Base-by-base conservation (phyloP, 2,113 vertebrate genomes). In the Notothenia rossii region DNA sequence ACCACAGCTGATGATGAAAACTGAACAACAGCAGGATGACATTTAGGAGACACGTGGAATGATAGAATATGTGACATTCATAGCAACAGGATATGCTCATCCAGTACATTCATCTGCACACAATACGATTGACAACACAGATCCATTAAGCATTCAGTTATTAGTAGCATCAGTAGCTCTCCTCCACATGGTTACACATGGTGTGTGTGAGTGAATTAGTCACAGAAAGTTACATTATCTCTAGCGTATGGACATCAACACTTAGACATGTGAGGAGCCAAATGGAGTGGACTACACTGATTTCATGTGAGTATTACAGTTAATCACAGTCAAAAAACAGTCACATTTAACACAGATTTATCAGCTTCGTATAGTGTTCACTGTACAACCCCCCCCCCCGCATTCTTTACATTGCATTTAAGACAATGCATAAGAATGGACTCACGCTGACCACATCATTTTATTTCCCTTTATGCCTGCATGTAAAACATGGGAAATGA, bases 341-440 rank as follows among this genome's bases (percentile, higher is more conserved):
- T 86, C 56, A 74, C 48, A 55, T 81, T 81, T 56, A 64, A 81
- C 75, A 81, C 40, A 43, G 36, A 56, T 78, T 51, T 43, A 55
- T 77, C 18, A 58, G 64, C 49, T 54, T 77, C 1, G 0, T 59
- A 50, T 69, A 58, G 51, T 80, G 71, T 78, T 68, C 65, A 53
- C 66, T 40, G 62, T 50, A 69, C 73, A 72, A 60, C 45, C 75
- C 50, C 59, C 59, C 65, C 25, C 25, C 25, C 25, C 25, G 63
- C 63, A 65, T 73, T 82, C 17, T 40, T 81, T 74, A 82, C 48
- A 73, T 85, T 76, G 87, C 71, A 88, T 79, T 90, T 93, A 93
- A 95, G 91, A 91, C 92, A 92, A 89, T 86, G 83, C 59, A 78
- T 89, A 69, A 83, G 43, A 81, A 79, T 60, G 70, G 71, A 85